These are phyloP conservation scores for Quadroppia sp. DNA, from an alignment of 2,888 invertebrate species.

Conservation along the genomic window DNA sequence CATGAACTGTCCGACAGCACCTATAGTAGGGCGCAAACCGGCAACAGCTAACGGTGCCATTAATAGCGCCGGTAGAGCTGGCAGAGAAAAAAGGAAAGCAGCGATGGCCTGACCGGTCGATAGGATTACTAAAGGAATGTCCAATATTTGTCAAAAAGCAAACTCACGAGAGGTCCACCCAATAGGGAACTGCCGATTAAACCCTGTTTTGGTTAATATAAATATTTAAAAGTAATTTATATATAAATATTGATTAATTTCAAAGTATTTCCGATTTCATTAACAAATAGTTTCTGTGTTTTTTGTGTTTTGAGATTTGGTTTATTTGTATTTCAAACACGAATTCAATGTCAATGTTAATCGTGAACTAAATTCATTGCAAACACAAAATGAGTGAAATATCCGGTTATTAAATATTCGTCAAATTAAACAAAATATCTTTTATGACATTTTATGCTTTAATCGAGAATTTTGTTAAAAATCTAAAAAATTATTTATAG, in stretches of 20 bases:
- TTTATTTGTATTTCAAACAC: background rate
- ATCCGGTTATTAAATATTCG: too few species aligned
- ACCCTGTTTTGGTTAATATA: background rate
- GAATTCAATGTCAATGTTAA: background rate
- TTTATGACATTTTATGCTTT: too few species aligned
- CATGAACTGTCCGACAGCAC: conserved; percentile 29
- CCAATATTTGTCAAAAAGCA: background rate
- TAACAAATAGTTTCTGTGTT: background rate
- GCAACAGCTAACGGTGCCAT: conserved; percentile 41
- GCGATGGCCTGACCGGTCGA: conserved; percentile 32
- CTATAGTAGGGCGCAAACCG: conserved; percentile 36
- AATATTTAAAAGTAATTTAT: background rate
- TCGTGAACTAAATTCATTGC: too few species aligned
- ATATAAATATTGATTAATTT: background rate
- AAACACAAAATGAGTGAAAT: too few species aligned
- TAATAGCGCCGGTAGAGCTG: conserved; percentile 31
- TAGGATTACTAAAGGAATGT: background rate
- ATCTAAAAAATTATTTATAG: too few species aligned
- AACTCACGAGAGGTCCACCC: conserved; percentile 22
- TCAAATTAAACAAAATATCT: too few species aligned
- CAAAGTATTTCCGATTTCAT: background rate
- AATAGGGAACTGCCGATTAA: conserved; percentile 10
- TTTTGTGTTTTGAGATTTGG: background rate
- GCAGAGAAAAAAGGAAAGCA: conserved; percentile 38
- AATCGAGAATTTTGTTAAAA: too few species aligned